These are phyloP conservation scores for Drosophila rellima DNA, from an alignment of 2,888 invertebrate genomes.

Conservation along the genomic window DNA sequence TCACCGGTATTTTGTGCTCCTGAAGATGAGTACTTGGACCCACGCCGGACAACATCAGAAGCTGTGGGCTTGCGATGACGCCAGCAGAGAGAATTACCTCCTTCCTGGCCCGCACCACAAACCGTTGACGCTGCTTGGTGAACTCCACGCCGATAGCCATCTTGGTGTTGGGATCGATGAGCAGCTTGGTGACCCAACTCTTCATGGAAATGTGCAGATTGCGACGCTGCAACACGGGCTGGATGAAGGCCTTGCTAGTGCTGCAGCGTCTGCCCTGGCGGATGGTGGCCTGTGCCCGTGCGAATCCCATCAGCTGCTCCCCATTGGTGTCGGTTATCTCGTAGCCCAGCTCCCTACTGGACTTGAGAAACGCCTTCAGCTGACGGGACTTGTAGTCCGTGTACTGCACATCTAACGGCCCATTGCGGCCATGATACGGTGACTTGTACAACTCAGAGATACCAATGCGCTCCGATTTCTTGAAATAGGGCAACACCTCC, in stretches of 20 bases:
- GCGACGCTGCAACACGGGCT: conserved; percentile 88
- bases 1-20: conserved; percentile 87
- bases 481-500: conserved; percentile 91
- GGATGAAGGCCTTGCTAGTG: conserved; percentile 92
- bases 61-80: conserved; percentile 93
- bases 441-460: conserved; percentile 88
- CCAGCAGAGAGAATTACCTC: conserved; percentile 94
- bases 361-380: conserved; percentile 88
- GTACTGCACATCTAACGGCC: conserved; percentile 90
- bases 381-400: conserved; percentile 89
- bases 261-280: conserved; percentile 91
- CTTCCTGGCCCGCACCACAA: conserved; percentile 88
- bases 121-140: conserved; percentile 87
- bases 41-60: conserved; percentile 94
- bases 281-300: conserved; percentile 90
- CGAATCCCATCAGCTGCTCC: conserved; percentile 88
- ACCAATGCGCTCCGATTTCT: conserved; percentile 91
- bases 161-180: conserved; percentile 89
- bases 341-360: conserved; percentile 90
- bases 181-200: conserved; percentile 89
- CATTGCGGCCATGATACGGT: conserved; percentile 89
- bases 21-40: conserved; percentile 89
- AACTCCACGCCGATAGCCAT: conserved; percentile 90
- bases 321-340: conserved; percentile 91
- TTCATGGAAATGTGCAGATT: conserved; percentile 91